A percentile compares a stretch with the other conserved stretches of the same genome.
Conservation (phyloP, 2,797 vertebrate species). For the Vultur gryphus region DNA sequence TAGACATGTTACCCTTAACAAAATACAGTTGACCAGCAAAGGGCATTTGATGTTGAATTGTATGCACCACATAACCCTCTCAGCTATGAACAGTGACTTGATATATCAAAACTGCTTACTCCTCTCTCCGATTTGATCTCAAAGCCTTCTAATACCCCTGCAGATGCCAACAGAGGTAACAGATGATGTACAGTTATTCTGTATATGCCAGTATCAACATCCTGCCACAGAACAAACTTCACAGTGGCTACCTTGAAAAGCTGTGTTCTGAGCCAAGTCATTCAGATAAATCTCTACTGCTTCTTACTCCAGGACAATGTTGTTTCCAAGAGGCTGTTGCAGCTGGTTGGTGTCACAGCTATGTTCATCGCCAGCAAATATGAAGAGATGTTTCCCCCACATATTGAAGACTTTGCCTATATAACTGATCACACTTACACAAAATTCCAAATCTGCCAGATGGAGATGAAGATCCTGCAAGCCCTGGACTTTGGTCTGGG, state of each 20-base stretch:
- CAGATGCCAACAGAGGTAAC: neutral
- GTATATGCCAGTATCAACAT: neutral
- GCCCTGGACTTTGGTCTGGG: constrained; percentile 61
- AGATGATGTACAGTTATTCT: neutral
- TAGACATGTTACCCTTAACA: neutral
- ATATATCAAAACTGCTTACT: neutral
- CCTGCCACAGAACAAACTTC: neutral
- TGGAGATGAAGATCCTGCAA: constrained; percentile 70
- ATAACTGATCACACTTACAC: constrained; percentile 58
- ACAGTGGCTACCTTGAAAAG: neutral
- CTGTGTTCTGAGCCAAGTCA: neutral
- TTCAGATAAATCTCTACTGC: neutral
- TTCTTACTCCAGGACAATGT: constrained; percentile 70
- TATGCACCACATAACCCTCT: neutral
- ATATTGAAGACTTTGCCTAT: constrained; percentile 43
- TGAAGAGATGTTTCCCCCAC: constrained; percentile 49
- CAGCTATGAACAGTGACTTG: neutral
- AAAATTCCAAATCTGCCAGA: constrained; percentile 53
- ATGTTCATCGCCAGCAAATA: constrained; percentile 74
- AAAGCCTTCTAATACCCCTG: neutral
- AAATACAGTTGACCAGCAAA: neutral
- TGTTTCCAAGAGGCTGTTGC: constrained; percentile 82
- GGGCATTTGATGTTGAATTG: neutral
- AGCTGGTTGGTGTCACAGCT: constrained; percentile 79
- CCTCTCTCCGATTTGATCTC: neutral